Conservation (phyloP, 2,888 invertebrate species). For the Drosophila affinis region DNA sequence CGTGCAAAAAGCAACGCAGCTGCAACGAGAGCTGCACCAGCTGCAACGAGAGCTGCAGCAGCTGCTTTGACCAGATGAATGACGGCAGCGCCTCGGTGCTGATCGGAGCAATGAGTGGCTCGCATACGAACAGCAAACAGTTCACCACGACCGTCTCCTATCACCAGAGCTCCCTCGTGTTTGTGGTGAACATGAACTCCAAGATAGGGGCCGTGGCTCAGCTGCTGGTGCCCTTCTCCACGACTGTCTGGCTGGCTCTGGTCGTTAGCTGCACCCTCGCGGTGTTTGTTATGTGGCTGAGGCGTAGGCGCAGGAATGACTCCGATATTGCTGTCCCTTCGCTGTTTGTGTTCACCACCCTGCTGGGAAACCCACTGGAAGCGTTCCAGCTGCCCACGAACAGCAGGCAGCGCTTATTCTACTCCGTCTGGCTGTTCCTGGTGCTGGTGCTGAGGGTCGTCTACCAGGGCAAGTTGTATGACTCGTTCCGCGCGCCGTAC, state of each 20-base stretch:
- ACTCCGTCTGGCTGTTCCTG: slow-evolving; percentile 71
- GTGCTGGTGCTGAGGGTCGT: slow-evolving; percentile 78
- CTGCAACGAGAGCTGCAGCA: slow-evolving; percentile 25
- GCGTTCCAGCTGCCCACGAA: slow-evolving; percentile 45
- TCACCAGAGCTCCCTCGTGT: slow-evolving; percentile 67
- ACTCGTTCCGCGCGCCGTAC: slow-evolving; percentile 69
- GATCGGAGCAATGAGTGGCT: slow-evolving; percentile 75
- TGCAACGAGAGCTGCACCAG: slow-evolving; percentile 3
- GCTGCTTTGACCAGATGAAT: slow-evolving; percentile 60
- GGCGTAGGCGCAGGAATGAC: slow-evolving; percentile 23
- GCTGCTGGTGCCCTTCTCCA: slow-evolving; percentile 64
- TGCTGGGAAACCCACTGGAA: slow-evolving; percentile 74
- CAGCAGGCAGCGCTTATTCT: slow-evolving; percentile 55
- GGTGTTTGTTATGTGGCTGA: slow-evolving; percentile 40
- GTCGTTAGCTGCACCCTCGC: slow-evolving; percentile 36
- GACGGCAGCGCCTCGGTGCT: slow-evolving; percentile 56
- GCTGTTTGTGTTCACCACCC: slow-evolving; percentile 57
- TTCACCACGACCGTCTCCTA: slow-evolving; percentile 68
- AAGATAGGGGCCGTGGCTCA: slow-evolving; percentile 63
- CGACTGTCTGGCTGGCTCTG: slow-evolving; percentile 62
- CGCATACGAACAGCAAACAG: slow-evolving; percentile 42
- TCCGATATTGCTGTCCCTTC: slow-evolving; percentile 57
- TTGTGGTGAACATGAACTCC: slow-evolving; percentile 66
- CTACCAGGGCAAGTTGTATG: slow-evolving; percentile 81
- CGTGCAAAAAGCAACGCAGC: slow-evolving; percentile 33